Evolutionary conservation across 2,113 vertebrate species (phyloP).

Genomic region (Glaucidium brasilianum): DNA sequence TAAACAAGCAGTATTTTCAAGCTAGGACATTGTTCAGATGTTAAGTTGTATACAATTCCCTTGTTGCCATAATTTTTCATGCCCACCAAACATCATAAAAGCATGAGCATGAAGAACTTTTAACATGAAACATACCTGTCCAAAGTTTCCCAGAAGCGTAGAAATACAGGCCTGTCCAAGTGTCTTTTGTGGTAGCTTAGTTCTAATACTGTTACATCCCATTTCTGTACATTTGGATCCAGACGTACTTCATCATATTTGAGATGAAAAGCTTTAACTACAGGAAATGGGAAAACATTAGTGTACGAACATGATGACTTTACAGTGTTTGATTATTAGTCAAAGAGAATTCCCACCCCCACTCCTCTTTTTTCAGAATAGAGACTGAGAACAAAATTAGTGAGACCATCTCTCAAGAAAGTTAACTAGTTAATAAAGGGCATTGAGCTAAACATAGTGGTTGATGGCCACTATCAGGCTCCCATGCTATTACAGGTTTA

Average conservation of each 20-base stretch:
- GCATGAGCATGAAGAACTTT: background rate
- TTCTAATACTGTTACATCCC: slow-evolving; percentile 96
- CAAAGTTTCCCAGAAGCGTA: slow-evolving; percentile 97
- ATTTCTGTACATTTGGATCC: slow-evolving; percentile 97
- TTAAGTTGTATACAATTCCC: background rate
- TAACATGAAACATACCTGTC: slow-evolving; percentile 82
- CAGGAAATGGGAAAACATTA: background rate
- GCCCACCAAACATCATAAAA: background rate
- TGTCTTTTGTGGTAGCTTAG: slow-evolving; percentile 96
- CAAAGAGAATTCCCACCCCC: background rate
- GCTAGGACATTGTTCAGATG: background rate
- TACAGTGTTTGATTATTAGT: background rate
- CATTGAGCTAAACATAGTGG: background rate
- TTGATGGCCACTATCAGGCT: background rate
- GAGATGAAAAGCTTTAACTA: slow-evolving; percentile 98
- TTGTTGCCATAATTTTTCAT: background rate
- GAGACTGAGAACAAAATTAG: background rate
- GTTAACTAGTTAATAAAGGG: background rate
- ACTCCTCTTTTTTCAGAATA: background rate
- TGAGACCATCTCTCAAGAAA: background rate
- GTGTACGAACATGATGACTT: background rate
- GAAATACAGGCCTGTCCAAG: slow-evolving; percentile 93
- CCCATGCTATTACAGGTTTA: background rate
- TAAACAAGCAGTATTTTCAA: background rate
- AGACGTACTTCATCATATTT: slow-evolving; percentile 95